phyloP scores from a whole-genome alignment of 2,113 vertebrate species.

The Clinocottus analis region DNA sequence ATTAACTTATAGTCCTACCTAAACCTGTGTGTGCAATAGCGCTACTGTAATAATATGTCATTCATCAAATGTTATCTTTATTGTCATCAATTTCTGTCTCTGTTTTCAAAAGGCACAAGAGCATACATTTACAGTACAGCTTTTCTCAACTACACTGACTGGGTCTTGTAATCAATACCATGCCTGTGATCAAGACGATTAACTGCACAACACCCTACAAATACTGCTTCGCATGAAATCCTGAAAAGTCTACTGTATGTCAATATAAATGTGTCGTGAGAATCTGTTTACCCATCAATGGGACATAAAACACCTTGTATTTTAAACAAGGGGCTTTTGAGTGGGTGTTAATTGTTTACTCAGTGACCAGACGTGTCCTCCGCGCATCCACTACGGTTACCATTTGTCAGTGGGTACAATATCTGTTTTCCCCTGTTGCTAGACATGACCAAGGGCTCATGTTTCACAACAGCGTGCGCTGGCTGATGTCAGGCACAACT shows the following conservation, averaged over 20 bases:
- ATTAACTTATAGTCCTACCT: constrained; percentile 26
- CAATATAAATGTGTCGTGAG: background rate
- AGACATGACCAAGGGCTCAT: constrained; percentile 55
- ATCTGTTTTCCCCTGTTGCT: constrained; percentile 78
- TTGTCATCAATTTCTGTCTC: background rate
- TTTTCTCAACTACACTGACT: background rate
- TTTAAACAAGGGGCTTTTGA: background rate
- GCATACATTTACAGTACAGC: background rate
- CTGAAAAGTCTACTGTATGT: background rate
- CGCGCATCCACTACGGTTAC: constrained; percentile 72
- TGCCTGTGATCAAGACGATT: background rate
- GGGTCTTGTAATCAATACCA: background rate
- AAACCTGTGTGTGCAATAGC: background rate
- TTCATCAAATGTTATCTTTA: background rate
- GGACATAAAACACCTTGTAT: constrained; percentile 6
- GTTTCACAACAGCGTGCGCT: constrained; percentile 67
- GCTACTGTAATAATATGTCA: background rate
- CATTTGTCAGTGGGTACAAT: constrained; percentile 46
- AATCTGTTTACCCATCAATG: background rate
- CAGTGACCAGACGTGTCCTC: constrained; percentile 49
- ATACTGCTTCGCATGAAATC: background rate
- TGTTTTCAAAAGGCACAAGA: background rate
- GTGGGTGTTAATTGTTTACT: constrained; percentile 12
- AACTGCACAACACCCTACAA: background rate
- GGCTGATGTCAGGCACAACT: constrained; percentile 35